Percentiles rank a stretch among this genome's conserved stretches.
phyloP scores from a whole-genome alignment of 1,140 invertebrate species.

The Oscheius sp. region DNA sequence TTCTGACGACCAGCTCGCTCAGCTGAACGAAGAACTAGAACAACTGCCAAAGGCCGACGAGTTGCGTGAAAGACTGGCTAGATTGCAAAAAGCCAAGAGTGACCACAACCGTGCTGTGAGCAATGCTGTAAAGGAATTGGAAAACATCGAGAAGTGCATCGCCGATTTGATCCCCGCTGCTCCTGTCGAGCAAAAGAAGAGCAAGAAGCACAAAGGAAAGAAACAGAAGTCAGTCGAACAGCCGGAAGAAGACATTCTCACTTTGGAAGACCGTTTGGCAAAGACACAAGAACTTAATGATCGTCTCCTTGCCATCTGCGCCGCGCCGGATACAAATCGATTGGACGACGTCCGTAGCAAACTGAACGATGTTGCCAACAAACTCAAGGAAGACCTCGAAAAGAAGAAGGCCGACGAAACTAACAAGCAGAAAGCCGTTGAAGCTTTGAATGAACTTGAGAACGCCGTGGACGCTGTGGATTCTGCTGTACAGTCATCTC shows the following conservation, averaged over 20 bases:
- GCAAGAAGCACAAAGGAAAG: constrained; percentile 4
- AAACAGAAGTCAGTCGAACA: background rate
- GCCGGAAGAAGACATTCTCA: background rate
- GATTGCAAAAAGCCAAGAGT: constrained; percentile 14
- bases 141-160: constrained; percentile 15
- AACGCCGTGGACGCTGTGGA: constrained; percentile 13
- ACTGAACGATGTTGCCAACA: constrained; percentile 7
- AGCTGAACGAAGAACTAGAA: background rate
- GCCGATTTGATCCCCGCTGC: background rate
- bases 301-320: background rate
- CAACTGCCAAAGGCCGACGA: background rate
- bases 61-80: background rate
- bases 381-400: constrained; percentile 14
- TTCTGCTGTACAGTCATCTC: background rate
- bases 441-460: background rate
- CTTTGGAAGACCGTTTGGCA: background rate
- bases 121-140: constrained; percentile 37
- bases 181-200: background rate
- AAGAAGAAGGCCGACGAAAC: constrained; percentile 32
- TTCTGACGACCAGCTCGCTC: background rate
- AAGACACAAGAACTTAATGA: background rate
- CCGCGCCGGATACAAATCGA: background rate
- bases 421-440: constrained; percentile 14
- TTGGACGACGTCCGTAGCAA: constrained; percentile 1
- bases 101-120: constrained; percentile 25